A percentile compares a stretch with the other conserved stretches of the same genome.
Conservation (phyloP, 2,797 vertebrate genomes). For the Cryptoprocta ferox region DNA sequence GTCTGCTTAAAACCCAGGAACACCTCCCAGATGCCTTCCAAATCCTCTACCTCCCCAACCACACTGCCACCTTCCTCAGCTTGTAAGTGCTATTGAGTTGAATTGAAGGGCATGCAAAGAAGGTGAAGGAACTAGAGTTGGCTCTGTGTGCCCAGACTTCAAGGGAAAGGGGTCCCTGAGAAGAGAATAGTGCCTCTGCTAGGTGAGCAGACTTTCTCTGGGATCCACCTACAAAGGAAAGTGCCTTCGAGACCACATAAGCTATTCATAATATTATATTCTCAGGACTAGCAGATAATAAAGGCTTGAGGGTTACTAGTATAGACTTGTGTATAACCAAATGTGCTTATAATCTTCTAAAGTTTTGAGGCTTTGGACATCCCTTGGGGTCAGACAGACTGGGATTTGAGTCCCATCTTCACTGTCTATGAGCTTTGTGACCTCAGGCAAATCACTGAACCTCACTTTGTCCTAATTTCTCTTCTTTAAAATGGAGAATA, state of each 20-base stretch:
- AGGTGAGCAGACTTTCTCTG: too few species aligned
- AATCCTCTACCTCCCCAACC: not conserved
- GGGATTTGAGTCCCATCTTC: not conserved
- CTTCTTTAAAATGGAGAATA: conserved; percentile 21
- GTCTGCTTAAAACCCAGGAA: not conserved
- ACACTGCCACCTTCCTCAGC: too few species aligned
- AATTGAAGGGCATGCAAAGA: not conserved
- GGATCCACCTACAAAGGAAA: not conserved
- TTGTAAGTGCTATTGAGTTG: not conserved
- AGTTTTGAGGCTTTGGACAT: not conserved
- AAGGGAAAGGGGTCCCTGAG: not conserved
- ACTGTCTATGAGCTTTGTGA: not conserved
- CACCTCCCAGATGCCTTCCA: not conserved
- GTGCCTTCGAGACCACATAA: not conserved
- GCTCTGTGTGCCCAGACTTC: not conserved
- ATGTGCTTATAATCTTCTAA: not conserved
- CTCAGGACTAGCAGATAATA: not conserved
- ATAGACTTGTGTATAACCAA: not conserved
- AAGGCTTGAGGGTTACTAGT: not conserved
- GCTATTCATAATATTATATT: not conserved
- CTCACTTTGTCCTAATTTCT: not conserved
- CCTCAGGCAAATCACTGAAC: not conserved
- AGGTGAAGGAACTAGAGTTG: not conserved
- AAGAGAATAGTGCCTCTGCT: not conserved
- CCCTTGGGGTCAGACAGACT: not conserved